Percentiles rank a stretch among this genome's conserved stretches.
phyloP scores from a whole-genome alignment of 2,797 vertebrate species.

The Hydrophis major region DNA sequence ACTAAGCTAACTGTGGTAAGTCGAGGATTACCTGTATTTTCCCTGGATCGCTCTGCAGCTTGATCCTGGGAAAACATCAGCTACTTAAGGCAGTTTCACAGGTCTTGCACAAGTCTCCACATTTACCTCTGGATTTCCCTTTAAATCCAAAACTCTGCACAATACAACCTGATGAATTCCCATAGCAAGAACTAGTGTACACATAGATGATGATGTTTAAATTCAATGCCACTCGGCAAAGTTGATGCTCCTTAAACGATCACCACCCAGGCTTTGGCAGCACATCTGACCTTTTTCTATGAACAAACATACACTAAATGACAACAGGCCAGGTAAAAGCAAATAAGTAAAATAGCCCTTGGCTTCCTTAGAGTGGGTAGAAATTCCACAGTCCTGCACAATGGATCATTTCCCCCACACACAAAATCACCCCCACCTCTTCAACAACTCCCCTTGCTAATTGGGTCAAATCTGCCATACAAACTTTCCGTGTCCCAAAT shows the following conservation, averaged over 20 bases:
- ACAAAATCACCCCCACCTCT: not conserved
- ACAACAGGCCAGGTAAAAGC: constrained; percentile 27
- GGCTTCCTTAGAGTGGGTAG: not conserved
- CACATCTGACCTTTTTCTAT: constrained; percentile 21
- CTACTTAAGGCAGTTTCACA: not conserved
- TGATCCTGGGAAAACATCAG: not conserved
- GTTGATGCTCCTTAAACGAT: not conserved
- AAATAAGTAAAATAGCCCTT: not conserved
- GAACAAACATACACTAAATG: constrained; percentile 39
- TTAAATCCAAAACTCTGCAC: not conserved
- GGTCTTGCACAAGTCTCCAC: not conserved
- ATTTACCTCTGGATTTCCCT: not conserved
- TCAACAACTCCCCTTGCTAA: not conserved
- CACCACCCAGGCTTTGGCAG: not conserved
- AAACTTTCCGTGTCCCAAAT: not conserved
- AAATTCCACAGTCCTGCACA: not conserved
- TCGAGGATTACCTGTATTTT: not conserved
- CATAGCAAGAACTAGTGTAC: not conserved
- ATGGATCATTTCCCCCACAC: not conserved
- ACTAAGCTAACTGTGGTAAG: not conserved
- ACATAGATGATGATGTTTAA: not conserved
- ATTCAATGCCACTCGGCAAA: rapidly evolving
- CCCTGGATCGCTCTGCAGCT: not conserved
- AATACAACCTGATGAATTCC: not conserved
- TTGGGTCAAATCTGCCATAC: not conserved